Percentiles rank a stretch among this genome's conserved stretches.
These are phyloP conservation scores for Morone chrysops DNA, from an alignment of 2,113 vertebrate genomes.

Conservation along the genomic window DNA sequence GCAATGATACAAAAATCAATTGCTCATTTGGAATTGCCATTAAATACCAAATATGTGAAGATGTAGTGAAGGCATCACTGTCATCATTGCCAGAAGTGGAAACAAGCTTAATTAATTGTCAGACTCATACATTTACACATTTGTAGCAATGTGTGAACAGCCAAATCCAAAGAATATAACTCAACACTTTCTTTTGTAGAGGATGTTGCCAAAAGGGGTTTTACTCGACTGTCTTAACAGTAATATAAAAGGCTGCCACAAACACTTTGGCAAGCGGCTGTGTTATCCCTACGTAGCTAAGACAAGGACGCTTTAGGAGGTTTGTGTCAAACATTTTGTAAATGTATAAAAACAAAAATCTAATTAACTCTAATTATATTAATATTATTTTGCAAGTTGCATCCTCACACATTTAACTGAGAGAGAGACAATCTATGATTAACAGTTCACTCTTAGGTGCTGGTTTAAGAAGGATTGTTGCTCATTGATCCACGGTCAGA, in stretches of 20 bases:
- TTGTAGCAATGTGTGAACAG: not conserved
- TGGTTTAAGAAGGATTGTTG: not conserved
- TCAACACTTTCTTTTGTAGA: constrained; percentile 8
- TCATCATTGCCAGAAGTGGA: not conserved
- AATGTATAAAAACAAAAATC: not conserved
- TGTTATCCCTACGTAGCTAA: constrained; percentile 25
- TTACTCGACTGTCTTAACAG: constrained; percentile 9
- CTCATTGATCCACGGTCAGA: not conserved
- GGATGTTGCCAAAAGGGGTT: constrained; percentile 4
- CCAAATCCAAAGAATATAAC: constrained; percentile 18
- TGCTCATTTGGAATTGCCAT: not conserved
- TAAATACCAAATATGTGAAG: not conserved
- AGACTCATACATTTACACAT: not conserved
- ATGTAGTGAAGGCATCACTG: not conserved
- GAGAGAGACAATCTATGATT: constrained; percentile 7
- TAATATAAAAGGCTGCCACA: too few relatives aligned
- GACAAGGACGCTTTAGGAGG: constrained; percentile 11
- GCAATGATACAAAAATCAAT: not conserved
- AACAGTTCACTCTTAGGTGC: not conserved
- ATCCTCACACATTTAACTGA: constrained; percentile 9
- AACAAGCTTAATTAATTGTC: not conserved
- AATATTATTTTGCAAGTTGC: constrained; percentile 1
- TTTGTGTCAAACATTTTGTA: constrained; percentile 6
- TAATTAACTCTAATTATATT: not conserved
- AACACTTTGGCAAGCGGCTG: not conserved